Conservation (phyloP, 2,113 vertebrate genomes). For the Phocoena sinus region DNA sequence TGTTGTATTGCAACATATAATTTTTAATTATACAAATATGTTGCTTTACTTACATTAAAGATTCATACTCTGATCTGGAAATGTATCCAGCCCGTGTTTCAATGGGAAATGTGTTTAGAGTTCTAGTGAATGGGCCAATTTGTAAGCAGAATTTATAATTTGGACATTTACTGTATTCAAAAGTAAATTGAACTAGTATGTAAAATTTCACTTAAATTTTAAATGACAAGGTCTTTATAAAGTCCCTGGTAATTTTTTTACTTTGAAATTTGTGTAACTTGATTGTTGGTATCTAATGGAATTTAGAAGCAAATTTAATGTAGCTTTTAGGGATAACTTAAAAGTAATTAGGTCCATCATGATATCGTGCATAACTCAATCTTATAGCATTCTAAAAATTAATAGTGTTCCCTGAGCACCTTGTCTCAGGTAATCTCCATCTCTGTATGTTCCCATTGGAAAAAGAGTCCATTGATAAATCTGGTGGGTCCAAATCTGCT, state of each 20-base stretch:
- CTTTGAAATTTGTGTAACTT: constrained; percentile 4
- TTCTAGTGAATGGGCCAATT: neutral
- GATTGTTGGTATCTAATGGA: neutral
- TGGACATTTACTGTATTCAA: neutral
- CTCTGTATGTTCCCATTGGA: neutral
- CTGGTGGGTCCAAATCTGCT: neutral
- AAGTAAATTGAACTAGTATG: neutral
- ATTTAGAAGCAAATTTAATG: constrained; percentile 27
- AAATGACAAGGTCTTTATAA: neutral
- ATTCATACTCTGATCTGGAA: neutral
- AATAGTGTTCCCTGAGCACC: neutral
- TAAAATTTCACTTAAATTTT: constrained; percentile 34
- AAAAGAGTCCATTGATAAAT: neutral
- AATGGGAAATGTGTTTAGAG: neutral
- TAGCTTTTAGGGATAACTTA: neutral
- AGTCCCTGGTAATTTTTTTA: neutral
- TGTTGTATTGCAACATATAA: neutral
- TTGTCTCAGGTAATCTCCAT: neutral
- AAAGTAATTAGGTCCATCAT: neutral
- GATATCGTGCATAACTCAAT: neutral
- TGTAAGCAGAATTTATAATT: neutral
- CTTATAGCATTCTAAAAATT: neutral
- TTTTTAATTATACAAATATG: neutral
- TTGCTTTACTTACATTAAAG: neutral
- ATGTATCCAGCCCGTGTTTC: neutral